phyloP scores from a whole-genome alignment of 1,140 invertebrate genomes.

The Doryteuthis pealeii region DNA sequence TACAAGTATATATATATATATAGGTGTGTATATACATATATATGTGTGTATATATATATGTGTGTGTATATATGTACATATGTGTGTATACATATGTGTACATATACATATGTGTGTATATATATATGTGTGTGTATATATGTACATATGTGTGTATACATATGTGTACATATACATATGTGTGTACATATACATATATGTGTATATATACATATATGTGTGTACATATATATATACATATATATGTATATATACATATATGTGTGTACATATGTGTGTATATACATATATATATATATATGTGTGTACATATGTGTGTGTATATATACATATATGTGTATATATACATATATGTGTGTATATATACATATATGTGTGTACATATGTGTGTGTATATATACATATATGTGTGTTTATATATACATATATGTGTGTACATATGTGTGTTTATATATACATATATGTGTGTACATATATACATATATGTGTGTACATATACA shows the following conservation, averaged over 20 bases:
- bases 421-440: too few relatives aligned
- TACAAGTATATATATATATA: not conserved
- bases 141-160: not conserved
- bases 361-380: not conserved
- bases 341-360: not conserved
- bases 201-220: not conserved
- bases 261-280: not conserved
- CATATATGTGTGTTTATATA: too few relatives aligned
- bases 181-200: not conserved
- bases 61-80: not conserved
- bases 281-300: constrained; percentile 4
- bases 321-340: not conserved
- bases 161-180: not conserved
- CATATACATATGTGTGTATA: not conserved
- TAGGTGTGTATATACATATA: not conserved
- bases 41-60: not conserved
- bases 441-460: too few relatives aligned
- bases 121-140: not conserved
- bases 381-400: too few relatives aligned
- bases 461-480: too few relatives aligned
- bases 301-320: not conserved
- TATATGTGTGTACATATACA: too few relatives aligned
- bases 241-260: not conserved
- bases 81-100: not conserved
- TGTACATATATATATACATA: not conserved